Conservation (phyloP, 2,888 invertebrate genomes). For the Entomobrya multifasciata region DNA sequence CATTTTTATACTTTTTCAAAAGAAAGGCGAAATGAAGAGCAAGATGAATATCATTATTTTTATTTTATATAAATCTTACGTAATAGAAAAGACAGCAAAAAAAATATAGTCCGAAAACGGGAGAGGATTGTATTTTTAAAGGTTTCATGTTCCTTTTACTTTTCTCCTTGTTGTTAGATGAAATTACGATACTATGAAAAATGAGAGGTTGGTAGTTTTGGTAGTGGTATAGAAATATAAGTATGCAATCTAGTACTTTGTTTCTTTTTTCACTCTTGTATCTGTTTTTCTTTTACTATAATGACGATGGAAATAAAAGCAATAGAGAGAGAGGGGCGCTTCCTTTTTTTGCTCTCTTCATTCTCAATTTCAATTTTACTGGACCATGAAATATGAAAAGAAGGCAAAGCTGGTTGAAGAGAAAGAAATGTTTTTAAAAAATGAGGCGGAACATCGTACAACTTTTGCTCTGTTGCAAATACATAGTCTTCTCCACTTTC, state of each 20-base stretch:
- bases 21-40: constrained; percentile 20
- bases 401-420: neutral
- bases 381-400: constrained; percentile 71
- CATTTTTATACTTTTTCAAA: neutral
- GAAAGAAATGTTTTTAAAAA: constrained; percentile 42
- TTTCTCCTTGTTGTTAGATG: neutral
- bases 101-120: neutral
- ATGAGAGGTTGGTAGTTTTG: neutral
- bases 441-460: constrained; percentile 64
- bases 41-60: constrained; percentile 56
- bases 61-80: neutral
- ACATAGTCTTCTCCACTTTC: too few relatives aligned
- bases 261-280: neutral
- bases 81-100: constrained; percentile 2
- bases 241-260: neutral
- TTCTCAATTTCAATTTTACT: constrained; percentile 65
- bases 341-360: neutral
- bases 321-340: neutral
- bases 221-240: neutral
- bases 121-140: neutral
- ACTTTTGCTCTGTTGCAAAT: constrained; percentile 9
- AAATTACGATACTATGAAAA: neutral
- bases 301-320: neutral
- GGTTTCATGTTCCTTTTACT: too few relatives aligned
- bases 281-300: constrained; percentile 9